Evolutionary conservation across 2,113 vertebrate genomes (phyloP).

Genomic region (Onychostruthus taczanowskii): DNA sequence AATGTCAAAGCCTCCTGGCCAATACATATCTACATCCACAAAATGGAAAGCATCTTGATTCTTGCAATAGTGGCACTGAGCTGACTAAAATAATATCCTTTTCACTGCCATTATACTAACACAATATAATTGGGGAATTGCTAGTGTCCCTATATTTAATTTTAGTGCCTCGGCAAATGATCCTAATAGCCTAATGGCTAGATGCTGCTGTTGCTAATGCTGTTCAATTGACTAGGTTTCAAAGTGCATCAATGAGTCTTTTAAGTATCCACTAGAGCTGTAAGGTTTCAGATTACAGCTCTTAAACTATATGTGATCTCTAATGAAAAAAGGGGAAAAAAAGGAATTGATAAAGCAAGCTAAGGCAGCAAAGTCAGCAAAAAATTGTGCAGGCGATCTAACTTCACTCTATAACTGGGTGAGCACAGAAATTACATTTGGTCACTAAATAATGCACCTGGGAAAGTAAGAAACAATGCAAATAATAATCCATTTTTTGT

Average conservation of each 20-base stretch:
- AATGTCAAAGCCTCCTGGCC: conserved; percentile 3
- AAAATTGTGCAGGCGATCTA: conserved; percentile 31
- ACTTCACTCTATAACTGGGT: conserved; percentile 6
- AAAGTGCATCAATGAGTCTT: conserved; percentile 65
- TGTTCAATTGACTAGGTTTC: conserved; percentile 61
- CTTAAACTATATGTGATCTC: conserved; percentile 55
- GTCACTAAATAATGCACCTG: conserved; percentile 55
- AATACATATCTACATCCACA: conserved; percentile 12
- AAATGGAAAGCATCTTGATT: conserved; percentile 38
- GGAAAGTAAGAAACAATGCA: conserved; percentile 60
- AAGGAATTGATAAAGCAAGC: conserved; percentile 46
- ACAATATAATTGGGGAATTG: conserved; percentile 66
- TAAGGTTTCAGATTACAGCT: conserved; percentile 64
- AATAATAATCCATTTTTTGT: conserved; percentile 72
- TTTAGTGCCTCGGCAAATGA: conserved; percentile 57
- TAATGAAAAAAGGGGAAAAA: conserved; percentile 10
- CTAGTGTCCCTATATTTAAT: conserved; percentile 67
- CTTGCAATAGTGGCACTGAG: conserved; percentile 35
- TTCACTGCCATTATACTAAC: conserved; percentile 62
- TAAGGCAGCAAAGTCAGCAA: conserved; percentile 61
- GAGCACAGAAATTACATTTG: conserved; percentile 62
- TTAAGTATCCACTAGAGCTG: conserved; percentile 50
- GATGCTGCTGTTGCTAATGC: conserved; percentile 47
- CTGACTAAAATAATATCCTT: conserved; percentile 61
- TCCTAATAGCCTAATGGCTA: conserved; percentile 61